Evolutionary conservation across 2,888 invertebrate genomes (phyloP).

Genomic region (Allophyes oxyacanthae): DNA sequence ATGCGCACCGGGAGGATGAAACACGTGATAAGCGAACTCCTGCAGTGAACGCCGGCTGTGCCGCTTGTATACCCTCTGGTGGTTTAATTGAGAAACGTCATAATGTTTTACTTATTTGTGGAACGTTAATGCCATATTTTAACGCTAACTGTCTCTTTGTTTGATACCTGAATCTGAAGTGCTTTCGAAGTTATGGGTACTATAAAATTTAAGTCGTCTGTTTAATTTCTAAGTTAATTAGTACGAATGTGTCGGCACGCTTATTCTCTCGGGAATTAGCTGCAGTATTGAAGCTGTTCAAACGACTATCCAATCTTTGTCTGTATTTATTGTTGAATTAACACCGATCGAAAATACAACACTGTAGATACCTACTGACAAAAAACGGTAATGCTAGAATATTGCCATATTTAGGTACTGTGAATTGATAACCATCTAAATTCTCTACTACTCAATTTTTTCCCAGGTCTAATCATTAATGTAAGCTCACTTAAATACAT

Average conservation of each 20-base stretch:
- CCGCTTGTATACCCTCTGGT: conserved; percentile 58
- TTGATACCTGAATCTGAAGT: conserved; percentile 5
- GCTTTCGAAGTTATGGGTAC: conserved; percentile 3
- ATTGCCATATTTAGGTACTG: no score
- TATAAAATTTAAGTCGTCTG: conserved; percentile 8
- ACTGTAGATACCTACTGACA: no score
- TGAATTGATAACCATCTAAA: no score
- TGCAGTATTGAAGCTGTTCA: conserved; percentile 6
- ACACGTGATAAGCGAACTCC: conserved; percentile 59
- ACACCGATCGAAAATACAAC: no score
- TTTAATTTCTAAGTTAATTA: conserved; percentile 19
- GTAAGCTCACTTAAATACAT: no score
- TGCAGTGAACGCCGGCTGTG: conserved; percentile 60
- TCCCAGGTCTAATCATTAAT: no score
- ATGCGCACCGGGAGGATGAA: conserved; percentile 51
- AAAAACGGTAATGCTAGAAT: no score
- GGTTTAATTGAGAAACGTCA: conserved; percentile 75
- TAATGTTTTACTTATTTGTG: conserved; percentile 67
- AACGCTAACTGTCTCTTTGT: conserved; percentile 42
- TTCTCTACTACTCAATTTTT: no score
- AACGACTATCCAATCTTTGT: not conserved
- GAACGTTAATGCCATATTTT: conserved; percentile 34
- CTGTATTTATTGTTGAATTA: no score
- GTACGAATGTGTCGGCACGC: conserved; percentile 18
- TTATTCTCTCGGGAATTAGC: conserved; percentile 15